Evolutionary conservation across 35 echinoderm and acorn worm genomes (phyloP).

Genomic region (Hemicentrotus pulcherrimus): DNA sequence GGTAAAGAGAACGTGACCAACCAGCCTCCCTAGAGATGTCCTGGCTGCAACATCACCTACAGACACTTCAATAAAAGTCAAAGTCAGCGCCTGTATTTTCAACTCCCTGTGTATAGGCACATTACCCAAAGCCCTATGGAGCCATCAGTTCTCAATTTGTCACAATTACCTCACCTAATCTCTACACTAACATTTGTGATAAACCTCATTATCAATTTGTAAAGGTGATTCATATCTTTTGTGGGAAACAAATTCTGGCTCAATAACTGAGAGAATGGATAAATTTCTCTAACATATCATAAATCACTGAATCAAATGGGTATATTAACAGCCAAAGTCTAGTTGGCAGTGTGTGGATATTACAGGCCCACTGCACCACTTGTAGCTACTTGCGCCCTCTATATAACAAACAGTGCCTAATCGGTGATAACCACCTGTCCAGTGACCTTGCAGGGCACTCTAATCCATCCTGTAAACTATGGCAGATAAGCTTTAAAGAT

Average conservation of each 20-base stretch:
- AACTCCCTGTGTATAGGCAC: background rate
- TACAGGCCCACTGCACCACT: too few species aligned
- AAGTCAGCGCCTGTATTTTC: background rate
- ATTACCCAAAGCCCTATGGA: background rate
- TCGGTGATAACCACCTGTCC: too few species aligned
- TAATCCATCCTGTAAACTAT: too few species aligned
- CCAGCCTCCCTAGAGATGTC: background rate
- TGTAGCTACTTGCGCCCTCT: too few species aligned
- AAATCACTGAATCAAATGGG: background rate
- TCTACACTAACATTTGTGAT: constrained; percentile 5
- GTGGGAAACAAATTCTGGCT: background rate
- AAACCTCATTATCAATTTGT: constrained; percentile 4
- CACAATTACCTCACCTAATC: background rate
- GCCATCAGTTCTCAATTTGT: constrained; percentile 3
- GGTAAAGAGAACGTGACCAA: background rate
- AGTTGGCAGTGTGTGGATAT: background rate
- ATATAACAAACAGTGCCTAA: too few species aligned
- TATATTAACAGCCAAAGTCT: background rate
- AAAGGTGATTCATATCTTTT: constrained; percentile 6
- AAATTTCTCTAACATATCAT: background rate
- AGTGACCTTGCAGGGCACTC: too few species aligned
- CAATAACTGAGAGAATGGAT: background rate
- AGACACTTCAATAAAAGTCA: background rate
- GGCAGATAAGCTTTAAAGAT: too few species aligned
- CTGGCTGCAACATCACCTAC: background rate